Evolutionary conservation across 1,140 invertebrate genomes (phyloP).

Genomic region (Nasonia giraulti): DNA sequence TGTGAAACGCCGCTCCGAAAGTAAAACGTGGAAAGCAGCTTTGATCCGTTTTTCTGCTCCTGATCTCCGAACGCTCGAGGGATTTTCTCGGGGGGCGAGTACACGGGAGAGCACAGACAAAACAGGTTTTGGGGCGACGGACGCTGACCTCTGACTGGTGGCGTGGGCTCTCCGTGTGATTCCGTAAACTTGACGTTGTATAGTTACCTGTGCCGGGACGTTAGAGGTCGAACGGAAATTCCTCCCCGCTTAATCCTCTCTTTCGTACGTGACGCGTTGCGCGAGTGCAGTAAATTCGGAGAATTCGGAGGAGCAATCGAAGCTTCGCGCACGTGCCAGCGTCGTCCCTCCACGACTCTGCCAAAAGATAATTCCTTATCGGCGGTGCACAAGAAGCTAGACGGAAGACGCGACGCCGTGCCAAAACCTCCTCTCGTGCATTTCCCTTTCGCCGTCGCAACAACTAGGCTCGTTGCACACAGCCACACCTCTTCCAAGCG

Average conservation of each 20-base stretch:
- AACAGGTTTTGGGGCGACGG: neutral
- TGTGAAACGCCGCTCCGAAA: constrained; percentile 26
- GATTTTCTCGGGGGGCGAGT: neutral
- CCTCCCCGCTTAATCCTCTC: too few relatives aligned
- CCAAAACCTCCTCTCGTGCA: neutral
- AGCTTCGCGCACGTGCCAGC: neutral
- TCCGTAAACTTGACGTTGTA: neutral
- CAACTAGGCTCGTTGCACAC: neutral
- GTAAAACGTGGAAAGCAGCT: constrained; percentile 51
- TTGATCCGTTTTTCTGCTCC: constrained; percentile 16
- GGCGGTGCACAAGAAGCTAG: neutral
- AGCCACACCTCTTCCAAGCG: constrained; percentile 13
- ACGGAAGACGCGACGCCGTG: neutral
- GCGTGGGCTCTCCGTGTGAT: too few relatives aligned
- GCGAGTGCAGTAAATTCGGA: too few relatives aligned
- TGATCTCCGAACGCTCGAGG: neutral
- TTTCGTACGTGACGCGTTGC: too few relatives aligned
- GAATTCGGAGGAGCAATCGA: neutral
- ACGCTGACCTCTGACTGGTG: neutral
- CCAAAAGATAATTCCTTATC: neutral
- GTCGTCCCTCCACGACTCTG: neutral
- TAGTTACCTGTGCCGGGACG: too few relatives aligned
- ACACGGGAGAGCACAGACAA: neutral
- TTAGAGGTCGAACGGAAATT: neutral
- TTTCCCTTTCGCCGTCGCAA: neutral